These are phyloP conservation scores for Vireo altiloquus DNA, from an alignment of 2,113 vertebrate species.

Conservation along the genomic window DNA sequence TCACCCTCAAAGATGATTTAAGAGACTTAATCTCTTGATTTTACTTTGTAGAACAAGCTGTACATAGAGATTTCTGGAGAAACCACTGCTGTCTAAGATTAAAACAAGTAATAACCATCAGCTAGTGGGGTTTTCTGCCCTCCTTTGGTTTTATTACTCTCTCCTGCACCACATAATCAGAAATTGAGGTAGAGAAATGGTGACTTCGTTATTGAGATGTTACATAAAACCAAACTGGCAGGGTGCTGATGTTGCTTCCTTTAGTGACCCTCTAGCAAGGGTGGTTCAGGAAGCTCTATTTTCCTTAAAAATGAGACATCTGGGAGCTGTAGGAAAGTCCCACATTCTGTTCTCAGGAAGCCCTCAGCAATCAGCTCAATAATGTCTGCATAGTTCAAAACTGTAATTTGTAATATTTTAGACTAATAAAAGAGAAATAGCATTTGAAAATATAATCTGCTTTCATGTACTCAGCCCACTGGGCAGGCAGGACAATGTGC, in stretches of 20 bases:
- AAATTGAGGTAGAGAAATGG: conserved; percentile 40
- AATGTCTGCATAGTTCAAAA: neutral
- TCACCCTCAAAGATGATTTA: neutral
- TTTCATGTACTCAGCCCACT: fast-evolving
- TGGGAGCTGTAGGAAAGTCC: conserved; percentile 1
- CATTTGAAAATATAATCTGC: neutral
- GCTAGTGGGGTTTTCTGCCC: neutral
- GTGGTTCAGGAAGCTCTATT: neutral
- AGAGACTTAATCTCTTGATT: neutral
- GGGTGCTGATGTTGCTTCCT: neutral
- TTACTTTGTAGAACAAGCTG: neutral
- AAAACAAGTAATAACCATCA: neutral
- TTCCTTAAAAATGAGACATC: neutral
- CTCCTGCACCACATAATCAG: neutral
- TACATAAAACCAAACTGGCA: neutral
- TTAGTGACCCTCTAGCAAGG: neutral
- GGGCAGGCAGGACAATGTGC: neutral
- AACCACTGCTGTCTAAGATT: neutral
- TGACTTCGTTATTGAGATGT: neutral
- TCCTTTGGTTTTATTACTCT: neutral
- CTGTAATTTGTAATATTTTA: neutral
- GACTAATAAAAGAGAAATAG: neutral
- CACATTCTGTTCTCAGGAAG: neutral
- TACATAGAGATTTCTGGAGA: neutral
- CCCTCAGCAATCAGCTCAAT: neutral